Base-by-base conservation (phyloP, 2,113 vertebrate genomes). In the Hyaena hyaena region DNA sequence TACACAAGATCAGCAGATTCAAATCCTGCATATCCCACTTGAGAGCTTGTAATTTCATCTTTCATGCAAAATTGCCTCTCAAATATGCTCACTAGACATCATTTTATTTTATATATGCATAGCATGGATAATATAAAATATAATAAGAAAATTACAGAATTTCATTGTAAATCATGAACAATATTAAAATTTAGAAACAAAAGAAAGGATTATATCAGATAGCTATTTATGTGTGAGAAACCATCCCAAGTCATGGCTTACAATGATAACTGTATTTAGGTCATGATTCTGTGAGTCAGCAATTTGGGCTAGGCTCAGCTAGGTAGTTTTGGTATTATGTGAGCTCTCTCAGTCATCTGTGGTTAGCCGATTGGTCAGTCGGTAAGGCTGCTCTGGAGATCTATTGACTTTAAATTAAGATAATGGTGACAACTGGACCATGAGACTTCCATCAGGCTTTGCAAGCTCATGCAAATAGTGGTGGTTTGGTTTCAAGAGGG, bases 151-250 rank as follows among this genome's bases (percentile, higher is more conserved):
- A 26, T 55, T 3, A 16, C 79, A 31, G 68, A 48, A 83, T 93
- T 96, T 61, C 35, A 63, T 48, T 88, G 23, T 77, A 24, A 85
- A 15, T 96, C 76, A 65, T 79, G 65, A 96, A 63, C 3, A 81
- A 26, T 35, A 80, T 26, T 84, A 58, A 81, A 73, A 81, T 71
- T 87, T 87, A 55, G 65, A 91, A 93, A 35, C 6, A 43, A 21
- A 89, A 61, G 55, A 43, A 50, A 23, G 61, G 1, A 24, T 26
- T 83, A 2, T 77, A 33, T 33, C n/a, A 71, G 53, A 53, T 88
- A 58, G 55, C 24, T 92, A 48, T 81, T 83, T 93, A 53, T 93
- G 15, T 85, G 17, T 77, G 77, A 55, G 88, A 97, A 86, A 89
- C 31, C 5, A 71, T 90, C 48, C 14, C 35, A 66, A 71, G 19